Evolutionary conservation across 2,797 vertebrate genomes (phyloP).

Genomic region (Coregonus suidteri): DNA sequence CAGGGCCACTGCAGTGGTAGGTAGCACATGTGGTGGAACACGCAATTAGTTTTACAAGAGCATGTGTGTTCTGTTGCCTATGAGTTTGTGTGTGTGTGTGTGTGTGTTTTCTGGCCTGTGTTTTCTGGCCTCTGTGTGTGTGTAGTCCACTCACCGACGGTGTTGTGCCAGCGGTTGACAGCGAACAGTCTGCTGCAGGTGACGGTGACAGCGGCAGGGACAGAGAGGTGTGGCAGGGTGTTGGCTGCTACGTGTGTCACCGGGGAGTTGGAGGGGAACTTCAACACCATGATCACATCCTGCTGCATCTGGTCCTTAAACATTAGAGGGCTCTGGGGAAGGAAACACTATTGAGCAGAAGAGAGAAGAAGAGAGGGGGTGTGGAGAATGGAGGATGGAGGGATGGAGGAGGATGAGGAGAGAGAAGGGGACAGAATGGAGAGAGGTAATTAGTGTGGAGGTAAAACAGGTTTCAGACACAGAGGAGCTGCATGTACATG

Average conservation of each 20-base stretch:
- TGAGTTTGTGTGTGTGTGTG: slow-evolving; percentile 5
- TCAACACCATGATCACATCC: slow-evolving; percentile 98
- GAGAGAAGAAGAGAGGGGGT: slow-evolving; percentile 73
- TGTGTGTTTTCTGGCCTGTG: not conserved
- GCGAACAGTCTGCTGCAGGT: slow-evolving; percentile 95
- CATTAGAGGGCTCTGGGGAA: slow-evolving; percentile 98
- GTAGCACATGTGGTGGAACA: slow-evolving; percentile 48
- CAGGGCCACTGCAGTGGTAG: slow-evolving; percentile 55
- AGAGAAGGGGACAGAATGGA: slow-evolving; percentile 48
- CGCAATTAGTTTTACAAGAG: slow-evolving; percentile 26
- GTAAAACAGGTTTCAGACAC: slow-evolving; percentile 72
- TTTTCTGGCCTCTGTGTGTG: not conserved
- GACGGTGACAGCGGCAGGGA: slow-evolving; percentile 93
- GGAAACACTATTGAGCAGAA: slow-evolving; percentile 92
- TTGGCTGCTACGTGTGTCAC: slow-evolving; percentile 96
- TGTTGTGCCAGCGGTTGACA: slow-evolving; percentile 97
- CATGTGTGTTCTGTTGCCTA: slow-evolving; percentile 17
- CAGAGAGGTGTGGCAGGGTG: slow-evolving; percentile 91
- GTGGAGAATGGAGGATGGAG: slow-evolving; percentile 55
- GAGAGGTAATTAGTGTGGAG: slow-evolving; percentile 78
- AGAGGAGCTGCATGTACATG: slow-evolving; percentile 6
- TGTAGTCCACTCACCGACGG: slow-evolving; percentile 87
- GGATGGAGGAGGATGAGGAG: slow-evolving; percentile 51
- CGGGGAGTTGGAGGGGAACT: slow-evolving; percentile 96
- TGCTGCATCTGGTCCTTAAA: slow-evolving; percentile 99